These are phyloP conservation scores for Caenorhabditis sp. DNA, from an alignment of 2,888 invertebrate genomes.

Conservation along the genomic window DNA sequence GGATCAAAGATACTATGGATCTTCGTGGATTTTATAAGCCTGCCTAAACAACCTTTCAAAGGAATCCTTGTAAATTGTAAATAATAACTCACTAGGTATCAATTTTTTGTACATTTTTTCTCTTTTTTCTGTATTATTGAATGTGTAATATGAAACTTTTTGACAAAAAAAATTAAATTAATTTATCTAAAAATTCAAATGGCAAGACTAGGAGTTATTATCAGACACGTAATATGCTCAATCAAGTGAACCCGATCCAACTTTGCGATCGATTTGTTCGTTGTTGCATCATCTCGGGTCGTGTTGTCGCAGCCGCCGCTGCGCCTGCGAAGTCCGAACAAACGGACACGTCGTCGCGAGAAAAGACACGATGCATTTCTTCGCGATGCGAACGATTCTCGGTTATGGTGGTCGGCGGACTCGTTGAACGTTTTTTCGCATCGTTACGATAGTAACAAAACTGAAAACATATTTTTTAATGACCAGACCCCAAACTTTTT, in stretches of 20 bases:
- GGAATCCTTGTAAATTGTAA: not conserved
- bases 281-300: not conserved
- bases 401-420: constrained; percentile 24
- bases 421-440: constrained; percentile 13
- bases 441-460: constrained; percentile 33
- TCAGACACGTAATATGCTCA: not conserved
- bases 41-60: constrained; percentile 4
- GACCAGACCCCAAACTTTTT: no score
- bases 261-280: not conserved
- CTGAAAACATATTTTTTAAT: constrained; percentile 10
- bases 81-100: constrained; percentile 3
- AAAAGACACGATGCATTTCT: constrained; percentile 28
- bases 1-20: constrained; percentile 14
- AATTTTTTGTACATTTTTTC: not conserved
- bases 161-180: not conserved
- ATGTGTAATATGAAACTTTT: not conserved
- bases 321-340: constrained; percentile 23
- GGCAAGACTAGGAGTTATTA: not conserved
- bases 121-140: not conserved
- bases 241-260: not conserved
- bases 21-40: constrained; percentile 37
- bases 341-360: constrained; percentile 24
- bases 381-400: constrained; percentile 11
- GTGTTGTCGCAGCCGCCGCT: not conserved
- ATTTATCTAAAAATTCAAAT: not conserved